phyloP scores from a whole-genome alignment of 1,140 invertebrate species.

The Neelides sp. region DNA sequence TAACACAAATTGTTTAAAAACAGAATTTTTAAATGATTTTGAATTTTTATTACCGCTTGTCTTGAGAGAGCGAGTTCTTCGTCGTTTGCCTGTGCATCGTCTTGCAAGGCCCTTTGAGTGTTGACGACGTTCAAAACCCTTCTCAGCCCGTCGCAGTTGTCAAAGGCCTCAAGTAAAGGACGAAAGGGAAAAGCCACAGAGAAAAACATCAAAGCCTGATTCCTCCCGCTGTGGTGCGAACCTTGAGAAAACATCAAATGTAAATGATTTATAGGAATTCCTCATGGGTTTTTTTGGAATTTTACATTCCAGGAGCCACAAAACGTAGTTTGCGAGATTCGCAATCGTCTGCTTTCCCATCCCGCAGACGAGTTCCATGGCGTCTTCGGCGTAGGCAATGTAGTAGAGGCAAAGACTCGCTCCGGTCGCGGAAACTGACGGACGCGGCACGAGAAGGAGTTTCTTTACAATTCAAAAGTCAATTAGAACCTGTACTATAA shows the following conservation, averaged over 20 bases:
- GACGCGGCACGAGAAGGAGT: slow-evolving; percentile 73
- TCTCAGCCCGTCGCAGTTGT: slow-evolving; percentile 76
- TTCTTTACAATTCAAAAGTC: slow-evolving; percentile 40
- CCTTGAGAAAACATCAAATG: no score
- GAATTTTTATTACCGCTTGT: slow-evolving; percentile 87
- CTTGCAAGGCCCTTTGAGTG: slow-evolving; percentile 26
- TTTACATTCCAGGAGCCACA: slow-evolving; percentile 92
- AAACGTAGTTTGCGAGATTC: slow-evolving; percentile 50
- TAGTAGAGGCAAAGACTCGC: slow-evolving; percentile 94
- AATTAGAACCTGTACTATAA: background rate
- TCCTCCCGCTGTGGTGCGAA: slow-evolving; percentile 87
- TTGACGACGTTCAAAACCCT: slow-evolving; percentile 77
- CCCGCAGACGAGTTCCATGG: slow-evolving; percentile 86
- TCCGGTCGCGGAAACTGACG: slow-evolving; percentile 86
- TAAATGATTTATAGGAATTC: no score
- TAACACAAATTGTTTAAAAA: no score
- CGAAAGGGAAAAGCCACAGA: slow-evolving; percentile 82
- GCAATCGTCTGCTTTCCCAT: slow-evolving; percentile 46
- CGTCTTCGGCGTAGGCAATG: slow-evolving; percentile 84
- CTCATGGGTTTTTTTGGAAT: no score
- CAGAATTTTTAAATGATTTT: no score
- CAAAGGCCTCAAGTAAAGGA: slow-evolving; percentile 82
- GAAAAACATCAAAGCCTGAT: slow-evolving; percentile 96
- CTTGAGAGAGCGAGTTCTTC: slow-evolving; percentile 82
- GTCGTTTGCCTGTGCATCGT: slow-evolving; percentile 38